These are phyloP conservation scores for Medauroidea extradentata DNA, from an alignment of 1,140 invertebrate genomes.

Conservation along the genomic window DNA sequence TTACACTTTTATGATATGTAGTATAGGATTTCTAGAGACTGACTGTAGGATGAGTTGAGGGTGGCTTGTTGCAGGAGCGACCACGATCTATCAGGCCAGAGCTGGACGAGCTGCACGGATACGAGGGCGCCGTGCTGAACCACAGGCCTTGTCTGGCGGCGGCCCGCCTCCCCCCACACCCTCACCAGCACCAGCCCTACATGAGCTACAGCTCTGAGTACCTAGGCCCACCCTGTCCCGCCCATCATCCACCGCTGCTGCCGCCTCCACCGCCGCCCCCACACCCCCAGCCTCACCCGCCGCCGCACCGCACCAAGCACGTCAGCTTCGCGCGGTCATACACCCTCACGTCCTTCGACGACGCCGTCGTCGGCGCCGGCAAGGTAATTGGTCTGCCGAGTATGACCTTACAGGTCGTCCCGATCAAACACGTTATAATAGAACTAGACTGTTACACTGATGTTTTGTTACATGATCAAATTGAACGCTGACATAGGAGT, in stretches of 20 bases:
- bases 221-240: constrained; percentile 43
- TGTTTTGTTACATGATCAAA: no score
- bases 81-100: constrained; percentile 21
- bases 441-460: no score
- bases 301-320: constrained; percentile 16
- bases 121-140: not conserved
- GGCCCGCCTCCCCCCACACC: not conserved
- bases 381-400: no score
- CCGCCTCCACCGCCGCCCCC: constrained; percentile 34
- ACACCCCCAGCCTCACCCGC: constrained; percentile 28
- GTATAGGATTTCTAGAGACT: no score
- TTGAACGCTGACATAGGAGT: no score
- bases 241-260: constrained; percentile 52
- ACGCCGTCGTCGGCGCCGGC: constrained; percentile 47
- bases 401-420: no score
- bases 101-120: not conserved
- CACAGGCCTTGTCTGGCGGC: not conserved
- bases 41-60: no score
- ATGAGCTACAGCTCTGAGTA: constrained; percentile 44
- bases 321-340: constrained; percentile 83
- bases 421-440: no score
- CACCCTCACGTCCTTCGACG: constrained; percentile 75
- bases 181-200: constrained; percentile 14
- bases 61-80: constrained; percentile 23
- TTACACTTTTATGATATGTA: no score